These are phyloP conservation scores for Furcula furcula DNA, from an alignment of 2,888 invertebrate genomes.

Conservation along the genomic window DNA sequence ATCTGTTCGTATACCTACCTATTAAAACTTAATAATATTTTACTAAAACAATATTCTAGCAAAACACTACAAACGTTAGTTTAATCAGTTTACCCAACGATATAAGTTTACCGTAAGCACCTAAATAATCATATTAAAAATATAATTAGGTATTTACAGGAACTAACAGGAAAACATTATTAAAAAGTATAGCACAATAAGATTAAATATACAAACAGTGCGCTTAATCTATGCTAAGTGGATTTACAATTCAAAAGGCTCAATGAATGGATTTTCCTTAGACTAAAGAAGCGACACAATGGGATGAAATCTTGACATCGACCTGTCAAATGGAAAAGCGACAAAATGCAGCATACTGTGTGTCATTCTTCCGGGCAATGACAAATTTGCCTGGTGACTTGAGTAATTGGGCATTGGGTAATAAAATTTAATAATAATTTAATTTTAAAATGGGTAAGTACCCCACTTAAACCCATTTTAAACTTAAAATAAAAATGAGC, in stretches of 20 bases:
- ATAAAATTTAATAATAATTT: too few relatives aligned
- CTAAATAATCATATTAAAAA: background rate
- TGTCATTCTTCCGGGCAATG: slow-evolving; percentile 38
- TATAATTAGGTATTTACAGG: background rate
- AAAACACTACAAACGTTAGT: too few relatives aligned
- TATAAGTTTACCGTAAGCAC: background rate
- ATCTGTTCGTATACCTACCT: too few relatives aligned
- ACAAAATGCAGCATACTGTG: slow-evolving; percentile 40
- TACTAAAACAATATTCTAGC: too few relatives aligned
- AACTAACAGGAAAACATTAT: background rate
- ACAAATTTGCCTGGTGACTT: slow-evolving; percentile 56
- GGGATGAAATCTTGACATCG: slow-evolving; percentile 41
- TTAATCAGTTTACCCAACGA: too few relatives aligned
- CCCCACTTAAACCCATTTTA: too few relatives aligned
- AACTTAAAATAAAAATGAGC: too few relatives aligned
- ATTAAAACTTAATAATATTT: too few relatives aligned
- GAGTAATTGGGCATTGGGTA: too few relatives aligned
- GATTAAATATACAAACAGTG: slow-evolving; percentile 23
- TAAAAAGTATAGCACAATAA: slow-evolving; percentile 12
- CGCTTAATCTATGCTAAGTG: slow-evolving; percentile 16
- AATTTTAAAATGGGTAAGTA: too few relatives aligned
- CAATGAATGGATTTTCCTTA: slow-evolving; percentile 25
- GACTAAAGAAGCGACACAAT: slow-evolving; percentile 47
- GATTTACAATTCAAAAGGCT: slow-evolving; percentile 31
- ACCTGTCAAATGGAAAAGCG: slow-evolving; percentile 50